phyloP scores from a whole-genome alignment of 2,888 invertebrate species.

The Limnephilus rhombicus region DNA sequence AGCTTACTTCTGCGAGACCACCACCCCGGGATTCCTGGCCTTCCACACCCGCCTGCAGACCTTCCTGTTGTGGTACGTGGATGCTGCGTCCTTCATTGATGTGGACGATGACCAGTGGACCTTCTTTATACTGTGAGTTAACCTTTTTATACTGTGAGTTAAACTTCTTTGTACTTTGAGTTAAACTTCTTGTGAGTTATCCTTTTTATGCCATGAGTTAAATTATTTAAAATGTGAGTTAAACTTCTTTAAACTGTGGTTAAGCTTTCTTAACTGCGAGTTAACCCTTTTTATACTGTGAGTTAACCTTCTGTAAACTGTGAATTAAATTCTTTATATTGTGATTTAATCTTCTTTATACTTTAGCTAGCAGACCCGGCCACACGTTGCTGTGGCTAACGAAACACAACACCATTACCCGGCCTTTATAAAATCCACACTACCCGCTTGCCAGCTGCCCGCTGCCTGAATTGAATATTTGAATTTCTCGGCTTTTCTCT shows the following conservation, averaged over 20 bases:
- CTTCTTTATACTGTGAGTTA: slow-evolving; percentile 82
- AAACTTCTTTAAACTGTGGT: neutral
- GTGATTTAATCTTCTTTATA: no score
- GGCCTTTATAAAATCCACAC: no score
- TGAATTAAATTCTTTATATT: neutral
- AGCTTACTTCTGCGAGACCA: slow-evolving; percentile 87
- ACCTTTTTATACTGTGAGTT: slow-evolving; percentile 89
- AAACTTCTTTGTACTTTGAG: slow-evolving; percentile 3
- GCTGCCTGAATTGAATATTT: no score
- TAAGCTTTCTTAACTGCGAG: no score
- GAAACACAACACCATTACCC: no score
- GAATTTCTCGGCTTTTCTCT: no score
- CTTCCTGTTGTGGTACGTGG: slow-evolving; percentile 96
- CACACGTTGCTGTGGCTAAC: no score
- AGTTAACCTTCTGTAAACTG: slow-evolving; percentile 69
- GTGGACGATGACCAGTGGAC: slow-evolving; percentile 95
- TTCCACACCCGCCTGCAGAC: slow-evolving; percentile 93
- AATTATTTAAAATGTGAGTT: slow-evolving; percentile 87
- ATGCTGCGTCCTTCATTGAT: slow-evolving; percentile 97
- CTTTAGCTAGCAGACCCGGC: no score
- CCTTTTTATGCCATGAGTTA: no score
- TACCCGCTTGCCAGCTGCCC: no score
- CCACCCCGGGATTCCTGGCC: slow-evolving; percentile 84
- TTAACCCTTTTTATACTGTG: slow-evolving; percentile 83
- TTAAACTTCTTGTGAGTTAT: slow-evolving; percentile 82